Evolutionary conservation across 2,888 invertebrate genomes (phyloP).

Genomic region (Diplolepis rosae): DNA sequence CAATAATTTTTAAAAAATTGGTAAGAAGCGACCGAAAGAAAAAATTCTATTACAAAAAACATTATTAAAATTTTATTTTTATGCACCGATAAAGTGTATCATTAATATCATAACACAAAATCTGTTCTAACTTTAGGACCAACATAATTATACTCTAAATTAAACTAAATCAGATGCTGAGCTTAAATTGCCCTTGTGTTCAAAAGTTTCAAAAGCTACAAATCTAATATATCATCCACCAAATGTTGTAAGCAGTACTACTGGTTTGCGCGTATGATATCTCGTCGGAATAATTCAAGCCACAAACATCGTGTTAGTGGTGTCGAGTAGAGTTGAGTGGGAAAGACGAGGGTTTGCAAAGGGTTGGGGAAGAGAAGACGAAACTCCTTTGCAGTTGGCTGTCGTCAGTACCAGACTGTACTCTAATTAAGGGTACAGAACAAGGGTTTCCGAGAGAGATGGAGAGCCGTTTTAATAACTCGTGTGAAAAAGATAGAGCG

Average conservation of each 20-base stretch:
- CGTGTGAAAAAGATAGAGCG: conserved; percentile 35
- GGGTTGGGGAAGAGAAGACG: conserved; percentile 41
- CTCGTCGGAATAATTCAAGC: conserved; percentile 58
- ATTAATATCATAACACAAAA: too few species aligned
- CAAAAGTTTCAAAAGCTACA: too few species aligned
- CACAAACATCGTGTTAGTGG: conserved; percentile 57
- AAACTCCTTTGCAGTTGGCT: conserved; percentile 59
- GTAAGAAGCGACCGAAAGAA: too few species aligned
- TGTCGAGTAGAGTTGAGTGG: conserved; percentile 52
- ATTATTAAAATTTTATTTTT: too few species aligned
- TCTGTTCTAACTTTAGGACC: too few species aligned
- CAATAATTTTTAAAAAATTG: too few species aligned
- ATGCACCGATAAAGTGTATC: too few species aligned
- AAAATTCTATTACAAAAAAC: too few species aligned
- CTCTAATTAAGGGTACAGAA: conserved; percentile 64
- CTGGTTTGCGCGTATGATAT: conserved; percentile 41
- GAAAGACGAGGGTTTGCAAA: conserved; percentile 45
- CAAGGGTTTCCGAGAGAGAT: conserved; percentile 59
- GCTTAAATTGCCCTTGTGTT: too few species aligned
- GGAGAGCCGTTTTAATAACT: conserved; percentile 62
- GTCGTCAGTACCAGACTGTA: conserved; percentile 65
- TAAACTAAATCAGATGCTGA: too few species aligned
- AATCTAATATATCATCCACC: neutral
- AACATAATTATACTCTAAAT: too few species aligned
- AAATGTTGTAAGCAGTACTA: neutral